A percentile compares a stretch with the other conserved stretches of the same genome.
phyloP scores from a whole-genome alignment of 2,888 invertebrate genomes.

The Yponomeuta malinellus region DNA sequence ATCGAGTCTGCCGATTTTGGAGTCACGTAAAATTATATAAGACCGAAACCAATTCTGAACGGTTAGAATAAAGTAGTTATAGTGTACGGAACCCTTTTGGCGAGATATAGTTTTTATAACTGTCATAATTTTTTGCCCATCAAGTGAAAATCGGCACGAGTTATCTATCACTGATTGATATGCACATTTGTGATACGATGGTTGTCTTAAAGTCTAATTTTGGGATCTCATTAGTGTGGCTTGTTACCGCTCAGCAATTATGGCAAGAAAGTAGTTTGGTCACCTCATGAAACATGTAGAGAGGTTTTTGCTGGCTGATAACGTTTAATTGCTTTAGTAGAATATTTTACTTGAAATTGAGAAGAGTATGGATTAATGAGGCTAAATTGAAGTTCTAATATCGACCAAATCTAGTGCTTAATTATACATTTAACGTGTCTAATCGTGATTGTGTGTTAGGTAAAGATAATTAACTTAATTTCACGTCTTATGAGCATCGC shows the following conservation, averaged over 20 bases:
- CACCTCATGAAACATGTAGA: not conserved
- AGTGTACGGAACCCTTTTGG: too few relatives aligned
- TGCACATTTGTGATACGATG: conserved; percentile 6
- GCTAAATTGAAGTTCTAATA: not conserved
- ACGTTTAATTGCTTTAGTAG: not conserved
- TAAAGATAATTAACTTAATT: not conserved
- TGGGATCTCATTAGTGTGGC: conserved; percentile 8
- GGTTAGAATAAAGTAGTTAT: too few relatives aligned
- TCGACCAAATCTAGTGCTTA: not conserved
- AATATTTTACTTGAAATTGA: not conserved
- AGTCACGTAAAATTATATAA: not conserved
- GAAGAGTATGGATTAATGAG: not conserved
- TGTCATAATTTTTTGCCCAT: not conserved
- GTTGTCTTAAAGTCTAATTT: not conserved
- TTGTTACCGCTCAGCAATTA: conserved; percentile 9
- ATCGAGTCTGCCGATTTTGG: not conserved
- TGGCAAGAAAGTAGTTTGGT: conserved; percentile 10
- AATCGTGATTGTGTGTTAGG: not conserved
- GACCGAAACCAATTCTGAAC: not conserved
- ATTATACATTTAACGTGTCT: not conserved
- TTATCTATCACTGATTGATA: not conserved
- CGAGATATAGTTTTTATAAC: not conserved
- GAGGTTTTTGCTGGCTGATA: not conserved
- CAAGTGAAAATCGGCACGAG: not conserved
- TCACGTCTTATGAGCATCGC: too few relatives aligned